These are phyloP conservation scores for Microplitis mediator DNA, from an alignment of 1,140 invertebrate species.

Conservation along the genomic window DNA sequence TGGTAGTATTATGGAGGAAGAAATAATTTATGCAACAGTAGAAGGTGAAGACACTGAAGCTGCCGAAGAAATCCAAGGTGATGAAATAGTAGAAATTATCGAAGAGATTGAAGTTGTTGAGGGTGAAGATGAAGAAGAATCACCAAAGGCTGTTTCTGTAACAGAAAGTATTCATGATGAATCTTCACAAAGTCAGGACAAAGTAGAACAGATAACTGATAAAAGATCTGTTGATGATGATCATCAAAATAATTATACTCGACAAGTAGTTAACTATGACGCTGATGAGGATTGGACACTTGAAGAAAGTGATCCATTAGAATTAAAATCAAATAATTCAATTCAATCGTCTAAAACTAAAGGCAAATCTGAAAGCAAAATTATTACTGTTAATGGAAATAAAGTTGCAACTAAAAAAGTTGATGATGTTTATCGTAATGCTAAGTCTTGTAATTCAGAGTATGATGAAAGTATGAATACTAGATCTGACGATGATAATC, in stretches of 20 bases:
- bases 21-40: conserved; percentile 18
- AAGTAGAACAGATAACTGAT: conserved; percentile 26
- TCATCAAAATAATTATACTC: conserved; percentile 28
- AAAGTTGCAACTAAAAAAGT: not conserved
- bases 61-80: conserved; percentile 27
- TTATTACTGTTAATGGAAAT: conserved; percentile 9
- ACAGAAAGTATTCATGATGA: conserved; percentile 33
- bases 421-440: not conserved
- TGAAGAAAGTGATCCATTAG: conserved; percentile 49
- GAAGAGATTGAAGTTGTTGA: conserved; percentile 40
- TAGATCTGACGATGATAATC: conserved; percentile 38
- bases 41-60: not conserved
- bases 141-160: conserved; percentile 52
- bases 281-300: conserved; percentile 57
- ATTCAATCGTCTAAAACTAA: not conserved
- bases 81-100: conserved; percentile 47
- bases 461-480: not conserved
- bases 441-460: conserved; percentile 8
- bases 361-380: conserved; percentile 5
- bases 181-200: conserved; percentile 9
- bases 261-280: conserved; percentile 48
- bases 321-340: conserved; percentile 1
- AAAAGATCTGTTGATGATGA: conserved; percentile 22
- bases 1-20: conserved; percentile 7
- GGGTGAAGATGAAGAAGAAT: conserved; percentile 41